phyloP scores from a whole-genome alignment of 1,140 invertebrate genomes.

The Drosophila neocordata region DNA sequence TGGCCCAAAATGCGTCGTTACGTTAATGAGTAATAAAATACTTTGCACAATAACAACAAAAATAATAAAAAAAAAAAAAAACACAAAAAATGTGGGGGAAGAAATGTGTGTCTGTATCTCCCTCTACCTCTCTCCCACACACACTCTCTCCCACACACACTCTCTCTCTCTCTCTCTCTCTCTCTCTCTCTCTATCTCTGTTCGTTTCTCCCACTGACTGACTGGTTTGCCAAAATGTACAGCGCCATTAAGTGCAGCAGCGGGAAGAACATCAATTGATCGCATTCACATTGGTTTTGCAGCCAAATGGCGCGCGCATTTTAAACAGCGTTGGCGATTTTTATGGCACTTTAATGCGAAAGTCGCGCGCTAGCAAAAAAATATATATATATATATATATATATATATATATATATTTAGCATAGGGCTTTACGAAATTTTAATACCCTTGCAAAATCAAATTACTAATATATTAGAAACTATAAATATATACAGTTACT shows the following conservation, averaged over 20 bases:
- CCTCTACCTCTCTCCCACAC: neutral
- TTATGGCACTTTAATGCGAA: constrained; percentile 74
- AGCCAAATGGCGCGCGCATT: constrained; percentile 44
- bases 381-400: constrained; percentile 44
- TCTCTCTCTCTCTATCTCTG: constrained; percentile 2
- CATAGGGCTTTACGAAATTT: constrained; percentile 3
- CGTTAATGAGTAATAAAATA: constrained; percentile 82
- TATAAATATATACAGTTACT: no score
- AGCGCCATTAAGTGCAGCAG: constrained; percentile 61
- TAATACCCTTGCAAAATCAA: neutral
- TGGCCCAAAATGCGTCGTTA: constrained; percentile 76
- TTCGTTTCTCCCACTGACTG: neutral
- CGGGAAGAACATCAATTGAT: constrained; percentile 25
- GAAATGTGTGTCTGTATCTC: constrained; percentile 26
- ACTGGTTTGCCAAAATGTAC: constrained; percentile 57
- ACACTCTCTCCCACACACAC: no score
- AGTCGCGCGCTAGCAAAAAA: constrained; percentile 38
- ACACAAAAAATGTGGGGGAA: constrained; percentile 26
- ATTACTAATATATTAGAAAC: no score
- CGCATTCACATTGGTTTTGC: constrained; percentile 40
- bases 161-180: constrained; percentile 1
- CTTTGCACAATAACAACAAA: constrained; percentile 61
- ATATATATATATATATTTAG: constrained; percentile 32
- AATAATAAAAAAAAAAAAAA: constrained; percentile 14
- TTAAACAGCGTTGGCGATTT: constrained; percentile 72